Evolutionary conservation across 2,113 vertebrate genomes (phyloP).

Genomic region (Puffinus mauretanicus): DNA sequence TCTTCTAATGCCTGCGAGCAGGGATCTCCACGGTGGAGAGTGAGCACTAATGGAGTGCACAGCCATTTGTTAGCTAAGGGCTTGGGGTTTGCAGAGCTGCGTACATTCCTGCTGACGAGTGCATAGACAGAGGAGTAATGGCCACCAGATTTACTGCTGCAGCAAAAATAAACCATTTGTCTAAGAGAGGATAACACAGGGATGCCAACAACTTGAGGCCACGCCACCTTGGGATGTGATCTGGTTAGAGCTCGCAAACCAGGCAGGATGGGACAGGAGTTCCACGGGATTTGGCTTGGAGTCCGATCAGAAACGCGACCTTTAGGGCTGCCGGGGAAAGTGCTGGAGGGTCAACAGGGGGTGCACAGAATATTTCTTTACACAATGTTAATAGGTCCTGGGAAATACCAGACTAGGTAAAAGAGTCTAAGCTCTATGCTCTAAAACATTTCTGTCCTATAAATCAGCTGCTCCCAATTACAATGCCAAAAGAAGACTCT

Average conservation of each 20-base stretch:
- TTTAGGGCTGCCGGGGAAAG: neutral
- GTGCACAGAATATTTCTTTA: neutral
- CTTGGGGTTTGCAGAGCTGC: neutral
- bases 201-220: constrained; percentile 19
- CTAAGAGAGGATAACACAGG: neutral
- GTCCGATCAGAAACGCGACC: neutral
- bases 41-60: neutral
- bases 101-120: neutral
- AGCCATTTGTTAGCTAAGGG: constrained; percentile 25
- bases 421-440: neutral
- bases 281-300: neutral
- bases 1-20: neutral
- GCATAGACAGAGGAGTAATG: constrained; percentile 21
- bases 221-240: neutral
- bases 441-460: neutral
- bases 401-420: neutral
- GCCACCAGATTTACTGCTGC: constrained; percentile 49
- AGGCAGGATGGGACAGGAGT: neutral
- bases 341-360: neutral
- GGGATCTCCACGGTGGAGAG: neutral
- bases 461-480: neutral
- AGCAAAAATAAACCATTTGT: constrained; percentile 56
- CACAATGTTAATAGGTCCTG: neutral
- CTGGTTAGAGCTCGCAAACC: neutral
- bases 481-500: neutral